These are phyloP conservation scores for Drosophila borborema DNA, from an alignment of 2,888 invertebrate species.

Conservation along the genomic window DNA sequence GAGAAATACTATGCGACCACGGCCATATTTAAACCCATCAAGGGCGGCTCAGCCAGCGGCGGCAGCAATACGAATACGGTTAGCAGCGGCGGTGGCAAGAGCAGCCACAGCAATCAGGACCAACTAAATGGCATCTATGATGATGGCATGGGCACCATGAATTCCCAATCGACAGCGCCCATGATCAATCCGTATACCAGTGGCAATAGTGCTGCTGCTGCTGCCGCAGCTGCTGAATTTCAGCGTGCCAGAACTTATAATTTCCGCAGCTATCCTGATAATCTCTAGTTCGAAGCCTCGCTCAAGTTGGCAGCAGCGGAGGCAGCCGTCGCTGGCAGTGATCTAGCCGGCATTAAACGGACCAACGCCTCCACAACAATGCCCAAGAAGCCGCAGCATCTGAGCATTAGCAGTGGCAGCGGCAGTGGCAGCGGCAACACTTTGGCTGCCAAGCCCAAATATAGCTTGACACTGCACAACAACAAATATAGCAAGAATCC, in stretches of 20 bases:
- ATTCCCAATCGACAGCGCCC: slow-evolving; percentile 84
- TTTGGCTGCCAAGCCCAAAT: slow-evolving; percentile 60
- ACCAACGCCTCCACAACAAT: slow-evolving; percentile 63
- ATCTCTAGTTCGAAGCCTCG: slow-evolving; percentile 84
- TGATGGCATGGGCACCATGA: slow-evolving; percentile 84
- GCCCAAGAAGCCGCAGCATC: slow-evolving; percentile 78
- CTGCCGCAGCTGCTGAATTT: slow-evolving; percentile 79
- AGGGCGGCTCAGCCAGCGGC: slow-evolving; percentile 70
- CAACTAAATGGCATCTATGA: slow-evolving; percentile 80
- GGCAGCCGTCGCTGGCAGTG: slow-evolving; percentile 34
- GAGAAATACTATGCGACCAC: slow-evolving; percentile 91
- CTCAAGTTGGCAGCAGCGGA: slow-evolving; percentile 70
- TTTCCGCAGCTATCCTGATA: slow-evolving; percentile 84
- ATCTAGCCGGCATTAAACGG: slow-evolving; percentile 22
- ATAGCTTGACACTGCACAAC: slow-evolving; percentile 78
- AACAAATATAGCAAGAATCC: slow-evolving; percentile 52
- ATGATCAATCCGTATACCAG: slow-evolving; percentile 83
- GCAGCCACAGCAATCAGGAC: slow-evolving; percentile 68
- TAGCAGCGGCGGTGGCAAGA: slow-evolving; percentile 76
- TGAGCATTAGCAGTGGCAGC: slow-evolving; percentile 54
- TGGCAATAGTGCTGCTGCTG: slow-evolving; percentile 63
- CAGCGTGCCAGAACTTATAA: slow-evolving; percentile 84
- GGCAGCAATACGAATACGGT: slow-evolving; percentile 76
- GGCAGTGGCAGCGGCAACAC: slow-evolving; percentile 30
- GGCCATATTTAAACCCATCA: slow-evolving; percentile 87